A percentile compares a stretch with the other conserved stretches of the same genome.
Conservation (phyloP, 2,888 invertebrate species). For the Alloscopus bannaensis region DNA sequence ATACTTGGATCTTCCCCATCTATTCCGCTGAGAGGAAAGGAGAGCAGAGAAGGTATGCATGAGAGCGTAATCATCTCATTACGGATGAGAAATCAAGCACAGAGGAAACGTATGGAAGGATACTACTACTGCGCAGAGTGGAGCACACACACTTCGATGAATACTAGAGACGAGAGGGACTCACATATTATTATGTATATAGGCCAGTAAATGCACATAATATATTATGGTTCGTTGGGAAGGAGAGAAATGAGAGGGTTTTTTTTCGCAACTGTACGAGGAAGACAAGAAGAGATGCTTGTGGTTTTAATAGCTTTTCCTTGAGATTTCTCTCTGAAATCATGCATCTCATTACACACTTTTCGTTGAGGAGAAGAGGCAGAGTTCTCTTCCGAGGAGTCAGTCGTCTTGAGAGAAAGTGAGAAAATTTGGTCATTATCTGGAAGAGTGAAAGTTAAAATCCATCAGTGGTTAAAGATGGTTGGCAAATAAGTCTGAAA, state of each 20-base stretch:
- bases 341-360: conserved; percentile 60
- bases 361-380: too few species aligned
- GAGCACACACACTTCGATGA: too few species aligned
- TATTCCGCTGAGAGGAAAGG: not conserved
- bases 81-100: conserved; percentile 65
- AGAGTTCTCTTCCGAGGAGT: conserved; percentile 41
- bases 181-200: too few species aligned
- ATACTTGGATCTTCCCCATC: not conserved
- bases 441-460: conserved; percentile 55
- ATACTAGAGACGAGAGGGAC: too few species aligned
- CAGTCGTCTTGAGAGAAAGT: conserved; percentile 42
- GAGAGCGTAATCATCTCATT: conserved; percentile 56
- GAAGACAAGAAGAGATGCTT: conserved; percentile 43
- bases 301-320: conserved; percentile 57
- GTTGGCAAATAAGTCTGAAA: conserved; percentile 25
- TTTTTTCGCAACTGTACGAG: conserved; percentile 16
- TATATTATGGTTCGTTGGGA: too few species aligned
- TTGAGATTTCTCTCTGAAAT: conserved; percentile 46
- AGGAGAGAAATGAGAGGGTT: conserved; percentile 22
- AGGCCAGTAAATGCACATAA: too few species aligned
- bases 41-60: conserved; percentile 21
- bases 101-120: conserved; percentile 2
- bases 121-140: conserved; percentile 9
- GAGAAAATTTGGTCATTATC: conserved; percentile 61
- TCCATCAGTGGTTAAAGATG: conserved; percentile 47